Evolutionary conservation across 1,140 invertebrate species (phyloP), one percentile per base, ranked within the genome.

Genomic region (Planococcus citri): DNA sequence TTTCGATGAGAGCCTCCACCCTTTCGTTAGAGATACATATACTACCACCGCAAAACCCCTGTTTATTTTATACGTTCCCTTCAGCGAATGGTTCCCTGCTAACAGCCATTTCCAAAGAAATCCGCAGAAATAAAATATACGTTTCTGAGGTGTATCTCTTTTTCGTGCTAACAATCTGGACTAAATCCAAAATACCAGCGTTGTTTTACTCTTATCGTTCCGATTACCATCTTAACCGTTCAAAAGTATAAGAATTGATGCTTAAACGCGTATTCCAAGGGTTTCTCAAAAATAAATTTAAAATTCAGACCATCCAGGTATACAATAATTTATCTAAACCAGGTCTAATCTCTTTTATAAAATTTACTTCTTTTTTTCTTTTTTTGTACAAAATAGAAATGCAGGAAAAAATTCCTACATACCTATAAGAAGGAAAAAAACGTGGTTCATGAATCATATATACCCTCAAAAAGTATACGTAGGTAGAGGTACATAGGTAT

Each of bases 131-230:
- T 64, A 64, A 25, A 25, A 64, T 64, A 64, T 64, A 64, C 25
- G 25, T 64, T 27, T 64, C 9, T 25, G 24, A 64, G 60, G 60
- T 64, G 17, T 64, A 64, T 27, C 17, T 27, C 22, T 64, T 64
- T 21, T 64, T 64, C 60, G 60, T 64, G 60, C 25, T 24, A 10
- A 64, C 60, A 64, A 64, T 64, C 60, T 64, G 60, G 60, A 64
- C 14, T 27, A 64, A 64, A 64, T 64, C 60, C 60, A 64, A n/a
- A 64, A 64, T 64, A 25, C 25, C 25, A 25, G 24, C 12, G 22
- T 24, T 64, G 8, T 27, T 64, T 64, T 25, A 10, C 60, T 27
- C 60, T 64, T 27, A 64, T 64, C 60, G 9, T 20, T 24, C 60
- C 60, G 12, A 64, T 64, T 64, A 64, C 60, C 25, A 64, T 64